Base-by-base conservation (phyloP, 1,140 invertebrate species). In the Drosophila tropicalis region DNA sequence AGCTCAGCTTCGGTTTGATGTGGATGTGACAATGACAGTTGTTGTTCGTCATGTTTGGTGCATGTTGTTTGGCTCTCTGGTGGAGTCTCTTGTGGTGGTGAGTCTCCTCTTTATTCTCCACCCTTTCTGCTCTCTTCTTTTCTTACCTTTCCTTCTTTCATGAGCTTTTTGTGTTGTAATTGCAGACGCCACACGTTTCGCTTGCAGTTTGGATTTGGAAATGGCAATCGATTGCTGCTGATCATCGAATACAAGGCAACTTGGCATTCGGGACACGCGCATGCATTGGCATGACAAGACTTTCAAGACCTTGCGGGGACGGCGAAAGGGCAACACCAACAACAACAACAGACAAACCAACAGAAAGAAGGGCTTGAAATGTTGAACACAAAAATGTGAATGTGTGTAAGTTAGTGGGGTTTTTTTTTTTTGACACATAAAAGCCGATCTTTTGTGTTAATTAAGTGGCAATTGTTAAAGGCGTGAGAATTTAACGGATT, bases 101-200 rank as follows among this genome's bases (percentile, higher is more conserved):
- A 29, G 29, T 12, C 19, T 29, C 3, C 36, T 12, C 36, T 39
- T 39, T 3, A 12, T 13, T 13, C 12, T 36, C 34, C 12, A 36
- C 7, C n/a, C 40, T 13, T 29, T 70, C 12, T 12, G 67, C 71
- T 75, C 72, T 67, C 71, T 36, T 36, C 34, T 36, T 29, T 36
- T 3, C 3, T 39, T 13, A n/a, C n/a, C 12, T 39, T 71, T 67
- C 19, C 22, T 36, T 54, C 60, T 36, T 65, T 58, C 12, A 40
- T 61, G 25, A 29, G 41, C n/a, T 36, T 63, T 77, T 83, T 90
- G 84, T 84, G 81, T 84, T 86, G 86, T 91, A 90, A 90, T 90
- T 90, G 87, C 87, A 90, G 87, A 90, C 87, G 87, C 87, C 87
- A 90, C 87, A 90, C 87, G 87, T 90, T 90, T 90, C 76, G 68